phyloP scores from a whole-genome alignment of 2,888 invertebrate genomes.

The Tetragnatha montana region DNA sequence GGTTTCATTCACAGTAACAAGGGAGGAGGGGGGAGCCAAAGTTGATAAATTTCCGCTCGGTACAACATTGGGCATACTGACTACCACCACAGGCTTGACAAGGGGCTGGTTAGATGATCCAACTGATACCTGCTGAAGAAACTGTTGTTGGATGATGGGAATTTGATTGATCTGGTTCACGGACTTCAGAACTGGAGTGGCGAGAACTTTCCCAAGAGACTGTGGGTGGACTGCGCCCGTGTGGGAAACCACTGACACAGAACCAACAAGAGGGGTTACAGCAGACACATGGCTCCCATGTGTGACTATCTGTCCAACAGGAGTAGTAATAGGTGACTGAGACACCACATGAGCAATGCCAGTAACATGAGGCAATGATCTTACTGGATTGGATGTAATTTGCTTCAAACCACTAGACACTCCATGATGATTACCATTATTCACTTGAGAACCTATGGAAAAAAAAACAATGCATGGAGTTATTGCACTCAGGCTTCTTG shows the following conservation, averaged over 20 bases:
- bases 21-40: slow-evolving; percentile 38
- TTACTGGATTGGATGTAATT: slow-evolving; percentile 42
- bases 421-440: slow-evolving; percentile 64
- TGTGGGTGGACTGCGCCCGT: slow-evolving; percentile 63
- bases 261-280: slow-evolving; percentile 61
- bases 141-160: slow-evolving; percentile 68
- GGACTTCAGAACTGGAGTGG: slow-evolving; percentile 65
- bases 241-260: slow-evolving; percentile 69
- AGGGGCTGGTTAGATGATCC: slow-evolving; percentile 54
- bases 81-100: slow-evolving; percentile 70
- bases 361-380: slow-evolving; percentile 62
- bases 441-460: slow-evolving; percentile 60
- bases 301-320: slow-evolving; percentile 63
- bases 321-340: slow-evolving; percentile 58
- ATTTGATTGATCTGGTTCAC: slow-evolving; percentile 66
- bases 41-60: slow-evolving; percentile 40
- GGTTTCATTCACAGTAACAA: slow-evolving; percentile 49
- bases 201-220: slow-evolving; percentile 64
- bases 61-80: slow-evolving; percentile 68
- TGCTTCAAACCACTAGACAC: slow-evolving; percentile 40
- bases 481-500: not conserved
- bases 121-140: slow-evolving; percentile 66
- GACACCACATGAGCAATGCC: slow-evolving; percentile 68
- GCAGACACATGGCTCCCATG: slow-evolving; percentile 60
- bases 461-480: not conserved